phyloP scores from a whole-genome alignment of 2,888 invertebrate species.

The Iphiclides podalirius region DNA sequence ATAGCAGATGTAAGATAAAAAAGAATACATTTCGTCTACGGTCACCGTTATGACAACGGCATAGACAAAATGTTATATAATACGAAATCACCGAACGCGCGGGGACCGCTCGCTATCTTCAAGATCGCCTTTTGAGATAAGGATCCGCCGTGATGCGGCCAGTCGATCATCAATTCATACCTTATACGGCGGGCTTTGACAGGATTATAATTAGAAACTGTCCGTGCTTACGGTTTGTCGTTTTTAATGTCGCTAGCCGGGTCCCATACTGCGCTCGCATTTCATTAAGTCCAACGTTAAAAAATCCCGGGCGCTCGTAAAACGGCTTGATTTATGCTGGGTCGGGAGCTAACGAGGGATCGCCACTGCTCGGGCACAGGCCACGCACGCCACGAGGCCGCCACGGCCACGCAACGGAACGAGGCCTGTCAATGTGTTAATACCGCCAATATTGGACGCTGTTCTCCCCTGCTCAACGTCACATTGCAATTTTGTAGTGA shows the following conservation, averaged over 20 bases:
- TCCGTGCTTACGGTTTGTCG: constrained; percentile 73
- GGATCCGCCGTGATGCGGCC: constrained; percentile 63
- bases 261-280: constrained; percentile 79
- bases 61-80: constrained; percentile 32
- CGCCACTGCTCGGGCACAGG: constrained; percentile 39
- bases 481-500: neutral
- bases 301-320: constrained; percentile 75
- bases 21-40: neutral
- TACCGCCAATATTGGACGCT: neutral
- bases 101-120: constrained; percentile 60
- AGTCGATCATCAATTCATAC: constrained; percentile 74
- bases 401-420: no score
- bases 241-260: constrained; percentile 77
- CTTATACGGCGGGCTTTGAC: constrained; percentile 73
- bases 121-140: constrained; percentile 64
- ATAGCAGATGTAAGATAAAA: constrained; percentile 1
- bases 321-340: constrained; percentile 75
- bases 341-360: constrained; percentile 73
- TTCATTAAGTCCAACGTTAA: constrained; percentile 73
- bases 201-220: constrained; percentile 80
- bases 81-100: constrained; percentile 56
- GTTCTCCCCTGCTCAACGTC: neutral
- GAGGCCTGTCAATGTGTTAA: constrained; percentile 1
- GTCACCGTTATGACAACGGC: neutral
- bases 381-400: constrained; percentile 2